These are phyloP conservation scores for Ardeotis arabs DNA, from an alignment of 2,113 vertebrate species.

Conservation along the genomic window DNA sequence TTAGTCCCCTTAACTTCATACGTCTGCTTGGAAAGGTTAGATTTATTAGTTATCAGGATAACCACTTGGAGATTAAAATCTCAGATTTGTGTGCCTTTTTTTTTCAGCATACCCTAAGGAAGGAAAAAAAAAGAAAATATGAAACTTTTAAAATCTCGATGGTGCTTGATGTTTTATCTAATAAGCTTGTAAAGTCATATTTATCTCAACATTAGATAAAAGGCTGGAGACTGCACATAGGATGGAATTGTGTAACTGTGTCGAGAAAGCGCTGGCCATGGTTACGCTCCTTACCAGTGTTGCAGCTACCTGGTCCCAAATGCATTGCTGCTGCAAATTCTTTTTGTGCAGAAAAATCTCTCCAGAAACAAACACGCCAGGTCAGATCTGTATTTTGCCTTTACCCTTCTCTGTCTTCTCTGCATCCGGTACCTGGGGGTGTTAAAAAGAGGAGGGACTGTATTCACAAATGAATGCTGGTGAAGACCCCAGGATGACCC, in stretches of 20 bases:
- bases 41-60: conserved; percentile 80
- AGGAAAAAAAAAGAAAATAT: not conserved
- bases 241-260: not conserved
- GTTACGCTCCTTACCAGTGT: not conserved
- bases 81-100: not conserved
- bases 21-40: conserved; percentile 78
- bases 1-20: conserved; percentile 78
- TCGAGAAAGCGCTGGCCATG: not conserved
- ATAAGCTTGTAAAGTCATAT: not conserved
- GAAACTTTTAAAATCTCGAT: not conserved
- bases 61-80: conserved; percentile 74
- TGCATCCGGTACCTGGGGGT: rapidly evolving
- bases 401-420: not conserved
- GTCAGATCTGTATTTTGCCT: not conserved
- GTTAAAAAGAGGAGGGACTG: not conserved
- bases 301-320: not conserved
- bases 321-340: not conserved
- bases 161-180: not conserved
- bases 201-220: not conserved
- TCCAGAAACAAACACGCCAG: not conserved
- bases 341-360: not conserved
- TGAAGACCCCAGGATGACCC: not conserved
- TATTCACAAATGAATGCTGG: not conserved
- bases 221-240: not conserved
- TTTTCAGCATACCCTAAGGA: not conserved